A percentile compares a stretch with the other conserved stretches of the same genome.
Conservation (phyloP, 2,888 invertebrate species). For the Seira musarum region DNA sequence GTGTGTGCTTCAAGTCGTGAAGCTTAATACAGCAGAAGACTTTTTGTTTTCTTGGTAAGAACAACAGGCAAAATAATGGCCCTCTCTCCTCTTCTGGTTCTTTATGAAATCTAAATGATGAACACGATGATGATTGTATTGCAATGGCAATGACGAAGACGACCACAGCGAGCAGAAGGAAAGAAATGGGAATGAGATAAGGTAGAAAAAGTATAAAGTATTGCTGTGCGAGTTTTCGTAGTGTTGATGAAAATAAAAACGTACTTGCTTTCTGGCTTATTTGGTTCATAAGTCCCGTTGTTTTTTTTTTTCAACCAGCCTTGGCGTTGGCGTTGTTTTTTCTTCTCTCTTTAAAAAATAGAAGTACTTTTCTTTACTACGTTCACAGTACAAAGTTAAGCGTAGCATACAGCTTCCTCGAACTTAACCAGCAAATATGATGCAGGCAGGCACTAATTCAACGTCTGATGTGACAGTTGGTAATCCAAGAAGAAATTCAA, state of each 20-base stretch:
- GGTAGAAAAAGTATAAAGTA: neutral
- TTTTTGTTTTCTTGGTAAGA: neutral
- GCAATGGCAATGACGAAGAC: neutral
- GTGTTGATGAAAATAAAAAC: conserved; percentile 1
- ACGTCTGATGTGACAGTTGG: conserved; percentile 23
- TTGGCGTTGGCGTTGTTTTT: neutral
- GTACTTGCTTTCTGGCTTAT: neutral
- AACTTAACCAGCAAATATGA: neutral
- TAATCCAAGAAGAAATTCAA: conserved; percentile 22
- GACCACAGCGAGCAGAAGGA: neutral
- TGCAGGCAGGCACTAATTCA: conserved; percentile 4
- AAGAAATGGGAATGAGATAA: neutral
- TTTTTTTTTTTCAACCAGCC: neutral
- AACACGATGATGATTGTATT: neutral
- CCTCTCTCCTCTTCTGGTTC: conserved; percentile 10
- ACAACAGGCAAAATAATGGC: neutral
- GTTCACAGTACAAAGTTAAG: neutral
- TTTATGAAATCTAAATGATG: conserved; percentile 25
- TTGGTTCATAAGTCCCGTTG: neutral
- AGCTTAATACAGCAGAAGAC: neutral
- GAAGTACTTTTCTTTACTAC: neutral
- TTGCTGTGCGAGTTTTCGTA: neutral
- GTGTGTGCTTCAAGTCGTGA: neutral
- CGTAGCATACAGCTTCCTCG: neutral
- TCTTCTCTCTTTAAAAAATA: neutral